phyloP scores from a whole-genome alignment of 2,113 vertebrate species.

The Semicossyphus pulcher region DNA sequence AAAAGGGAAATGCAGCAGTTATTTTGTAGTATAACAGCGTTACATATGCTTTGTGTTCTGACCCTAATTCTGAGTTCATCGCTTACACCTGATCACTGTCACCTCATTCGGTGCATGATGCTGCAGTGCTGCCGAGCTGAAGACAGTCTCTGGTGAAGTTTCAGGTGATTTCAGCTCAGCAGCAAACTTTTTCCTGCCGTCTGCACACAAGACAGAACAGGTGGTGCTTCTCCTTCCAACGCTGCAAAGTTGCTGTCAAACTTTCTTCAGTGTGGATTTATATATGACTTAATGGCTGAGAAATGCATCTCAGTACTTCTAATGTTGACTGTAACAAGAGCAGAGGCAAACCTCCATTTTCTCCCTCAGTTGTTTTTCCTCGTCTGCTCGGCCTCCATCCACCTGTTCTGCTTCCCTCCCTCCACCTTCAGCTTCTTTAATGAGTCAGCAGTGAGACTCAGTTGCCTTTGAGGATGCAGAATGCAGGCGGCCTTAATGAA shows the following conservation, averaged over 20 bases:
- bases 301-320: conserved; percentile 39
- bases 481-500: conserved; percentile 57
- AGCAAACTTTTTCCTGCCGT: not conserved
- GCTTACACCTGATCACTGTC: too few relatives aligned
- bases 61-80: too few relatives aligned
- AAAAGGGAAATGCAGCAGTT: too few relatives aligned
- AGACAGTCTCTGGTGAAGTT: not conserved
- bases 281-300: conserved; percentile 56
- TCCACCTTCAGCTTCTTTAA: too few relatives aligned
- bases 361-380: not conserved
- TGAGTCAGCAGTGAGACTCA: conserved; percentile 14
- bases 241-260: conserved; percentile 44
- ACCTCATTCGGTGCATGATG: too few relatives aligned
- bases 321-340: conserved; percentile 21
- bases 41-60: too few relatives aligned
- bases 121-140: not conserved
- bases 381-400: too few relatives aligned
- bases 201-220: conserved; percentile 2
- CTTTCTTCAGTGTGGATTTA: conserved; percentile 37
- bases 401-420: too few relatives aligned
- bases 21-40: too few relatives aligned
- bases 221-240: conserved; percentile 15
- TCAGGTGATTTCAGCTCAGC: conserved; percentile 9
- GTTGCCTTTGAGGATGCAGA: conserved; percentile 24
- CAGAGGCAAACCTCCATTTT: not conserved